Evolutionary conservation across 2,888 invertebrate genomes (phyloP).

Genomic region (Drosophila cognata): DNA sequence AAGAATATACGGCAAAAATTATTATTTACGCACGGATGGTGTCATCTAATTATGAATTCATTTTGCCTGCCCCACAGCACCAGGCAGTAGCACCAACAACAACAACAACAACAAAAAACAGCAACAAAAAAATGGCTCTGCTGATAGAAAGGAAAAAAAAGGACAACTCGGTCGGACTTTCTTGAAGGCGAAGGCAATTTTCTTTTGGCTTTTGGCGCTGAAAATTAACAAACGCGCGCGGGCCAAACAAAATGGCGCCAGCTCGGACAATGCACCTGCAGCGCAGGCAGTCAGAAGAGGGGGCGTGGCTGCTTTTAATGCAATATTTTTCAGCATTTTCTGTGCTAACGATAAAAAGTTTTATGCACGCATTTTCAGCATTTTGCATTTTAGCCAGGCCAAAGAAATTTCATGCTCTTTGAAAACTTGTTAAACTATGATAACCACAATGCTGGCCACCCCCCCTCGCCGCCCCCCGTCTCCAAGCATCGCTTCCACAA

Average conservation of each 20-base stretch:
- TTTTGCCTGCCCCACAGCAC: slow-evolving; percentile 64
- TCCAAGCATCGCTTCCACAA: slow-evolving; percentile 7
- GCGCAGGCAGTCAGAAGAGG: slow-evolving; percentile 12
- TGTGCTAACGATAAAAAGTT: slow-evolving; percentile 73
- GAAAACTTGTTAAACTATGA: slow-evolving; percentile 84
- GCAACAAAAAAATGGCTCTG: slow-evolving; percentile 45
- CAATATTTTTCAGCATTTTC: slow-evolving; percentile 73
- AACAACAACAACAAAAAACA: slow-evolving; percentile 31
- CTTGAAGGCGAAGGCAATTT: slow-evolving; percentile 62
- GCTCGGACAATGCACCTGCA: slow-evolving; percentile 76
- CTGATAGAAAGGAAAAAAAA: slow-evolving; percentile 15
- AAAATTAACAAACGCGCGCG: slow-evolving; percentile 73
- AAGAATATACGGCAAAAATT: slow-evolving; percentile 62
- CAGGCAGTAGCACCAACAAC: slow-evolving; percentile 40
- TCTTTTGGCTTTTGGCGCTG: slow-evolving; percentile 60
- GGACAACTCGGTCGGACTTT: slow-evolving; percentile 33
- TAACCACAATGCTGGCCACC: slow-evolving; percentile 80
- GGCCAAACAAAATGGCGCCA: slow-evolving; percentile 68
- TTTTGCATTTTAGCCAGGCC: slow-evolving; percentile 58
- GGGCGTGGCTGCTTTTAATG: slow-evolving; percentile 67
- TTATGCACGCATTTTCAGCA: slow-evolving; percentile 76
- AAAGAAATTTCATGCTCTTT: slow-evolving; percentile 80
- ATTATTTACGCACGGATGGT: slow-evolving; percentile 85
- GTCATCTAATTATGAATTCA: slow-evolving; percentile 85
- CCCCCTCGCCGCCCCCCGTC: not conserved